A percentile compares a stretch with the other conserved stretches of the same genome.
Conservation (phyloP, 2,888 invertebrate species). For the Trichogramma dendrolimi region DNA sequence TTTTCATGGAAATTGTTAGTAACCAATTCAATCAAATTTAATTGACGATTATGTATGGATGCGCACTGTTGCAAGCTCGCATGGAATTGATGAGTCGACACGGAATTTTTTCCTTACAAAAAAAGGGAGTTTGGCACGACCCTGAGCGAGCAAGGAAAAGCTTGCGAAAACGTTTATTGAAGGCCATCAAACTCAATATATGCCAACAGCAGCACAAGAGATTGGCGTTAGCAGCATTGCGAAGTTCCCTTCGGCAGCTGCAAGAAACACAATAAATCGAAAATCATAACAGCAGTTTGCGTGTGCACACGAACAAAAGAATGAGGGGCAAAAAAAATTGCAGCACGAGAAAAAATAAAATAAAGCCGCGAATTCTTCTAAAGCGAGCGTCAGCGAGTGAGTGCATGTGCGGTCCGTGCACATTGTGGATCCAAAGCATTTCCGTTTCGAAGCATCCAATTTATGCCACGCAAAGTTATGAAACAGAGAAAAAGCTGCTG, state of each 20-base stretch:
- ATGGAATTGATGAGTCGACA: too few species aligned
- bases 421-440: slow-evolving; percentile 6
- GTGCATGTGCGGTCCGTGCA: not conserved
- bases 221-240: slow-evolving; percentile 7
- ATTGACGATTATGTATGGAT: too few species aligned
- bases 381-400: too few species aligned
- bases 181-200: not conserved
- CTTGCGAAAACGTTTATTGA: not conserved
- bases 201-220: not conserved
- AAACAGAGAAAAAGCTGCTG: not conserved
- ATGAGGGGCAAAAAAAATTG: too few species aligned
- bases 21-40: too few species aligned
- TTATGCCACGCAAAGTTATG: slow-evolving; percentile 4
- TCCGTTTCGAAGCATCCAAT: slow-evolving; percentile 14
- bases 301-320: slow-evolving; percentile 8
- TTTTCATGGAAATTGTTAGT: too few species aligned
- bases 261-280: slow-evolving; percentile 8
- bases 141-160: too few species aligned
- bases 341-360: too few species aligned
- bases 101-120: too few species aligned
- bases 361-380: slow-evolving; percentile 7
- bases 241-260: slow-evolving; percentile 4
- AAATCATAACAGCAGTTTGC: slow-evolving; percentile 12
- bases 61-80: too few species aligned
- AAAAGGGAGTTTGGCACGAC: too few species aligned